phyloP scores from a whole-genome alignment of 1,140 invertebrate genomes.

The Polyergus mexicanus region DNA sequence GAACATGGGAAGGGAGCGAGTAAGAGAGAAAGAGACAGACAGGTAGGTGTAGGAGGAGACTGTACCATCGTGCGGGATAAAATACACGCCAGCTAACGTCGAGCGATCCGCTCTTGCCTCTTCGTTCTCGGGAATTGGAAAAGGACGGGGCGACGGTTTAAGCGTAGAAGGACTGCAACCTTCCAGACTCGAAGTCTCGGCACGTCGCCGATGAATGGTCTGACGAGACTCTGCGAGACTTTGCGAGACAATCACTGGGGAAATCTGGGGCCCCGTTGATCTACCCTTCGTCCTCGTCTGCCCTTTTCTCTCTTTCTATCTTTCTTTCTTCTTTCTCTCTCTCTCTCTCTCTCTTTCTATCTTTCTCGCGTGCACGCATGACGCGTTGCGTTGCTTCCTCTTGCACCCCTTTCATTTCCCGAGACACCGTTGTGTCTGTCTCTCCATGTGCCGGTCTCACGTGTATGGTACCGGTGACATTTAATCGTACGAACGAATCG shows the following conservation, averaged over 20 bases:
- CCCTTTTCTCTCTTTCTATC: slow-evolving; percentile 24
- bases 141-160: slow-evolving; percentile 57
- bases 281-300: slow-evolving; percentile 62
- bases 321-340: slow-evolving; percentile 24
- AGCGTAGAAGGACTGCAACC: slow-evolving; percentile 73
- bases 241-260: slow-evolving; percentile 86
- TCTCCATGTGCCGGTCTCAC: slow-evolving; percentile 51
- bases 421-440: slow-evolving; percentile 18
- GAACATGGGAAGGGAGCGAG: slow-evolving; percentile 13
- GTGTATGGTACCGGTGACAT: slow-evolving; percentile 57
- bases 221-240: slow-evolving; percentile 84
- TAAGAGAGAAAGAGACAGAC: slow-evolving; percentile 6
- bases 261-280: slow-evolving; percentile 83
- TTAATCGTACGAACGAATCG: slow-evolving; percentile 67
- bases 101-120: slow-evolving; percentile 25
- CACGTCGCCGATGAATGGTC: slow-evolving; percentile 86
- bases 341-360: background rate
- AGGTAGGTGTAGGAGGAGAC: slow-evolving; percentile 53
- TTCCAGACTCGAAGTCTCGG: slow-evolving; percentile 82
- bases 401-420: slow-evolving; percentile 51
- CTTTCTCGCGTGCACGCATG: background rate
- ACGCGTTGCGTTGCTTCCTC: slow-evolving; percentile 47
- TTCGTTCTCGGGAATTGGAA: slow-evolving; percentile 51
- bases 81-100: slow-evolving; percentile 64
- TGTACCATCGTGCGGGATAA: slow-evolving; percentile 61